A percentile compares a stretch with the other conserved stretches of the same genome.
Evolutionary conservation across 2,113 vertebrate species (phyloP).

Genomic region (Urocynchramus pylzowi): DNA sequence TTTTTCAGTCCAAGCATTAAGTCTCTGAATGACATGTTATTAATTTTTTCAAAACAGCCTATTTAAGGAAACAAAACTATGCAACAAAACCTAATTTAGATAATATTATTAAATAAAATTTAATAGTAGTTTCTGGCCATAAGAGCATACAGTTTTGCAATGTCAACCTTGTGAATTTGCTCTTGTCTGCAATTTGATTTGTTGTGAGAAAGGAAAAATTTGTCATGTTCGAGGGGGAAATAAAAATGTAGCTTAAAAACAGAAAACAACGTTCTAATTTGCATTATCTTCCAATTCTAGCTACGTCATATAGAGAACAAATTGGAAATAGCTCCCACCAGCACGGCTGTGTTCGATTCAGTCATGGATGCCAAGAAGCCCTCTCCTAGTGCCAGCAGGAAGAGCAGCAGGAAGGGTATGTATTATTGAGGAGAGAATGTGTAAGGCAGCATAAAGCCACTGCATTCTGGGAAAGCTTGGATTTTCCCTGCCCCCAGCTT

Average conservation of each 20-base stretch:
- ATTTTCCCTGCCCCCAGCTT: not conserved
- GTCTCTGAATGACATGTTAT: not conserved
- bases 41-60: not conserved
- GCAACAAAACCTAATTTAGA: not conserved
- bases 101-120: not conserved
- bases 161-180: not conserved
- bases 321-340: slow-evolving; percentile 81
- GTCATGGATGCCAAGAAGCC: slow-evolving; percentile 87
- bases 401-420: slow-evolving; percentile 82
- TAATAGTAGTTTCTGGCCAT: not conserved
- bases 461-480: not conserved
- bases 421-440: not conserved
- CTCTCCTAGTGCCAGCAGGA: slow-evolving; percentile 69
- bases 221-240: accelerated
- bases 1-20: not conserved
- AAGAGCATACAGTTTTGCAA: not conserved
- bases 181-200: not conserved
- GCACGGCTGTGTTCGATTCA: slow-evolving; percentile 80
- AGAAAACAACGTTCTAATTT: not conserved
- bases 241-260: not conserved
- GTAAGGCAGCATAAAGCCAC: not conserved
- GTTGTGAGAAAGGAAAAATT: not conserved
- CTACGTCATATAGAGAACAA: slow-evolving; percentile 92
- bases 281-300: slow-evolving; percentile 68
- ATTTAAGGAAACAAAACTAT: not conserved